Percentiles rank a stretch among this genome's conserved stretches.
Evolutionary conservation across 2,888 invertebrate genomes (phyloP).

Genomic region (Tenthredo mesomela): DNA sequence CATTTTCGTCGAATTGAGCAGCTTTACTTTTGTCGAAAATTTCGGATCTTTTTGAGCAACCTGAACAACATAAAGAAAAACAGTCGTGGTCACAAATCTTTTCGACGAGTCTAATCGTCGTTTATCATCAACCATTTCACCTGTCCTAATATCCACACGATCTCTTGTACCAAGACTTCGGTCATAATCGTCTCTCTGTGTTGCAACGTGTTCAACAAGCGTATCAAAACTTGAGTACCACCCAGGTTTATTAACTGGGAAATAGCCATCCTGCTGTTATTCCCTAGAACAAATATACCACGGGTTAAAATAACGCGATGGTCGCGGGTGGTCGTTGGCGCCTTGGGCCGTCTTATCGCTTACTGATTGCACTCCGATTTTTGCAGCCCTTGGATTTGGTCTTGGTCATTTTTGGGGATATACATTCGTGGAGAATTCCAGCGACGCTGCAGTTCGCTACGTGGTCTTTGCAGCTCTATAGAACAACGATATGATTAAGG

Average conservation of each 20-base stretch:
- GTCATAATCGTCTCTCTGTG: slow-evolving; percentile 79
- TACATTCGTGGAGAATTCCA: slow-evolving; percentile 81
- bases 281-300: slow-evolving; percentile 77
- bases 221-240: slow-evolving; percentile 81
- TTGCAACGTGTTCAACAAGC: slow-evolving; percentile 80
- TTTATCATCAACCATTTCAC: slow-evolving; percentile 64
- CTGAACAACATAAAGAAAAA: slow-evolving; percentile 58
- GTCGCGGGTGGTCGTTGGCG: neutral
- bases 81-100: neutral
- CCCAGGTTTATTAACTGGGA: slow-evolving; percentile 80
- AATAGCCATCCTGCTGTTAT: slow-evolving; percentile 80
- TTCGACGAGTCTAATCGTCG: neutral
- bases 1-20: slow-evolving; percentile 82
- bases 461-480: slow-evolving; percentile 80
- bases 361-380: slow-evolving; percentile 68
- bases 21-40: slow-evolving; percentile 84
- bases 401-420: slow-evolving; percentile 79
- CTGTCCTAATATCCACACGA: slow-evolving; percentile 82
- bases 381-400: slow-evolving; percentile 68
- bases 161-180: slow-evolving; percentile 81
- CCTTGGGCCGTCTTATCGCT: slow-evolving; percentile 37
- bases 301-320: neutral
- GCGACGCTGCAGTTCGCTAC: slow-evolving; percentile 80
- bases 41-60: slow-evolving; percentile 80
- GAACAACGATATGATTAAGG: slow-evolving; percentile 55